Conservation (phyloP, 2,113 vertebrate species). For the Corydoras sp. region DNA sequence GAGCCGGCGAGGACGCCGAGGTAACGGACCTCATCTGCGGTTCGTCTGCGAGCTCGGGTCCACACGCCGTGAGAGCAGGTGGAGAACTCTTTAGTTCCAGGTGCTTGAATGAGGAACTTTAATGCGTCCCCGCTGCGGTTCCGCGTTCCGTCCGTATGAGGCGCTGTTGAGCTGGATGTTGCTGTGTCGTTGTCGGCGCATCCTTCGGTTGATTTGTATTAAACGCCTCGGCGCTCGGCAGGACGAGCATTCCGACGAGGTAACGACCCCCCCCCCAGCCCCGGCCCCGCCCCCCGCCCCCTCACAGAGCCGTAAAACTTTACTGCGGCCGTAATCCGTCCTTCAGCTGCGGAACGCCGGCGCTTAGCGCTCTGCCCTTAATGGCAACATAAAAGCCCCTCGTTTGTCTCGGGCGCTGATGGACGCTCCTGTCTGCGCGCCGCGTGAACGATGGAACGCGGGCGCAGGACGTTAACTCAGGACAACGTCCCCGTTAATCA, state of each 20-base stretch:
- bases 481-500: too few relatives aligned
- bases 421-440: conserved; percentile 23
- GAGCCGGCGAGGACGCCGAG: too few relatives aligned
- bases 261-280: conserved; percentile 61
- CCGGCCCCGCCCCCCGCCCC: too few relatives aligned
- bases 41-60: too few relatives aligned
- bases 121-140: not conserved
- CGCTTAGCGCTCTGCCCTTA: conserved; percentile 46
- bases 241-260: conserved; percentile 41
- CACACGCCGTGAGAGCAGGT: too few relatives aligned
- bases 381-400: conserved; percentile 44
- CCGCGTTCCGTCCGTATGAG: too few relatives aligned
- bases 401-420: conserved; percentile 35
- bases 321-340: conserved; percentile 61
- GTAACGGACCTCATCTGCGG: too few relatives aligned
- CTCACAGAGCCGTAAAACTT: conserved; percentile 61
- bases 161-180: not conserved
- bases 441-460: too few relatives aligned
- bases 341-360: conserved; percentile 49
- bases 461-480: too few relatives aligned
- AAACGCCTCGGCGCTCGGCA: conserved; percentile 50
- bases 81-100: too few relatives aligned
- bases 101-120: not conserved
- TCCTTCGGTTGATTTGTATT: conserved; percentile 51
- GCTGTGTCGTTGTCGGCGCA: conserved; percentile 45